Evolutionary conservation across 2,113 vertebrate genomes (phyloP), one percentile per base, ranked within the genome.

Genomic region (Rostratula benghalensis): DNA sequence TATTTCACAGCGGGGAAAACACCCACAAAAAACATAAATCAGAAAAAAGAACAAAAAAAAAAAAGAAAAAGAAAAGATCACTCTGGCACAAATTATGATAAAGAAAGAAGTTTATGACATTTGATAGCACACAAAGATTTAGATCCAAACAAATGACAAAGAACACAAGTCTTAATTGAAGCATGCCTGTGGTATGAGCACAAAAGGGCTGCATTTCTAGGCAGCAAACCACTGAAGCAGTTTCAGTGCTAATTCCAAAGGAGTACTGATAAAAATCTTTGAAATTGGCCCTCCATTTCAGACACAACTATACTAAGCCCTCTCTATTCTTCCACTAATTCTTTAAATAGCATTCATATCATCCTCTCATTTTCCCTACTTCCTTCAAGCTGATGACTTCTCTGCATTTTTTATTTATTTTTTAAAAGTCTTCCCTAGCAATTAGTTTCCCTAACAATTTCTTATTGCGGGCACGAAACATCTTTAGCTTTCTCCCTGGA

Each of bases 321-420:
- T 41, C 37, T 53, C 69, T 48, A 10, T 13, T 89, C 23, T 87
- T 46, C 48, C 51, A 45, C 10, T 57, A 41, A 64, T 37, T 89
- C 37, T 59, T 37, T 56, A 70, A 50, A 74, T 1, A 94, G 69
- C n/a, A 59, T 43, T 81, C 69, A 89, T 53, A n/a, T 37, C 0
- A 75, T 68, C 63, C 78, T 96, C 87, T 45, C 57, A 19, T 73
- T 84, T 79, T 41, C 56, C 46, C 7, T 77, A 84, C 87, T 73
- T 87, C 68, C 68, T 84, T 73, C 64, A 79, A 90, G 85, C 78
- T 71, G 64, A 93, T 24, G 41, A 81, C 45, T 93, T 80, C 85
- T 54, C 78, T 46, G 59, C 33, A 71, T 59, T 92, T 94, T 43
- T 87, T 71, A 22, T 74, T 87, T 51, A 46, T 76, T 84, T 89